Base-by-base conservation (phyloP, 2,888 invertebrate genomes). In the Synergus umbraculus region DNA sequence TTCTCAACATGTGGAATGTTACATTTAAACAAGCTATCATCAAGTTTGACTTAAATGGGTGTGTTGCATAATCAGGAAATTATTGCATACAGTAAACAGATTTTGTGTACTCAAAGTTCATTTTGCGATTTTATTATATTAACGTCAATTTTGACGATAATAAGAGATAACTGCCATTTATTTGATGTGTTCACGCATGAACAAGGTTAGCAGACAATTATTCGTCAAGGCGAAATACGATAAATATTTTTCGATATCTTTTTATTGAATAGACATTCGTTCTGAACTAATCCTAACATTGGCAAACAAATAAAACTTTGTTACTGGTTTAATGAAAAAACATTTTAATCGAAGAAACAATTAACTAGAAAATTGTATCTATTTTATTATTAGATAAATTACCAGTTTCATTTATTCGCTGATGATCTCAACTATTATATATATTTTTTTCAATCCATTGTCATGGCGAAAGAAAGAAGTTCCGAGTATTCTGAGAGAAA, bases 151-250 rank as follows among this genome's bases (percentile, higher is more conserved):
- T 13, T 4, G 4, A 22, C 2, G 63, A 29, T 58, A 58, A 58
- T 18, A 15, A 9, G 3, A 58, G 58, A 58, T 63, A 13, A 63
- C 10, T 63, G 29, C 4, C 12, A 29, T 22, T 63, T 63, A 29
- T 63, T 63, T 13, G 12, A 63, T 29, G 5, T 60, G 13, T 63
- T 63, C 10, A 63, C 63, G 10, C 22, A 5, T 63, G 13, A 22
- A 15, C 12, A n/a, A 69, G 69, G 29, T 73, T 54, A 58, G 18
- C 15, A 13, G 37, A 73, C 15, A 37, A 54, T 49, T 37, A 73
- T 73, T 46, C 10, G 54, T 73, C 54, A 41, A 73, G 73, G 54
- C 73, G 12, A 73, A 12, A 67, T 12, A 2, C 13, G 37, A 73
- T 73, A 41, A 73, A 63, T 13, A 63, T 29, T n/a, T 15, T 73